phyloP scores from a whole-genome alignment of 1,140 invertebrate species.

The Aphelinus atriplicis region DNA sequence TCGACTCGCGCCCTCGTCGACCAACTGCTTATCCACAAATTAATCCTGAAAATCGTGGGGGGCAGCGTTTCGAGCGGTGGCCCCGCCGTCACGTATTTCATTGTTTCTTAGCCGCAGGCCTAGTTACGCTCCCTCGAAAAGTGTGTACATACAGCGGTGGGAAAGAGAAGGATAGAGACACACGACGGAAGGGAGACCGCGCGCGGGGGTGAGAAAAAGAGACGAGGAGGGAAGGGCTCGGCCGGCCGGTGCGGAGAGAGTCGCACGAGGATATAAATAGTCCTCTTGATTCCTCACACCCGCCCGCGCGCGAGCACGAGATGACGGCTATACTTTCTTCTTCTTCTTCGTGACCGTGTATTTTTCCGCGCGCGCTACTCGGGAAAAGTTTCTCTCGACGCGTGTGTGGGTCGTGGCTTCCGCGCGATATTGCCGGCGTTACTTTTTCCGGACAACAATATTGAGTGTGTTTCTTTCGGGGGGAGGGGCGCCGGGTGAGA shows the following conservation, averaged over 20 bases:
- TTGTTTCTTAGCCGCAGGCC: slow-evolving; percentile 5
- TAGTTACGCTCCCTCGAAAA: background rate
- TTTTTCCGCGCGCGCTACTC: too few species aligned
- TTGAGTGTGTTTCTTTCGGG: background rate
- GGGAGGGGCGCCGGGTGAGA: too few species aligned
- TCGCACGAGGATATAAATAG: slow-evolving; percentile 28
- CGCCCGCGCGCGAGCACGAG: background rate
- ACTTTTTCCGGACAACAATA: slow-evolving; percentile 3
- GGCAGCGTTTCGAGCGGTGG: too few species aligned
- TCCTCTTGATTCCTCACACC: slow-evolving; percentile 37
- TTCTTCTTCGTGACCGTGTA: too few species aligned
- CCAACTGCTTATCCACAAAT: too few species aligned
- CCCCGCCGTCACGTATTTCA: background rate
- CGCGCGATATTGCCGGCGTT: slow-evolving; percentile 17
- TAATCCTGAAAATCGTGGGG: too few species aligned
- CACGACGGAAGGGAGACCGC: background rate
- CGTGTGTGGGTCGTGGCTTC: background rate
- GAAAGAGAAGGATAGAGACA: background rate
- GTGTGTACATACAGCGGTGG: background rate
- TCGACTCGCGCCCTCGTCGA: too few species aligned
- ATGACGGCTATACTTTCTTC: too few species aligned
- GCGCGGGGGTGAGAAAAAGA: background rate
- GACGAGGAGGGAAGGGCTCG: slow-evolving; percentile 11
- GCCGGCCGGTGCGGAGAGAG: background rate
- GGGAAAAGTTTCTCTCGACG: too few species aligned